These are phyloP conservation scores for Laothoe populi DNA, from an alignment of 2,888 invertebrate species.

Conservation along the genomic window DNA sequence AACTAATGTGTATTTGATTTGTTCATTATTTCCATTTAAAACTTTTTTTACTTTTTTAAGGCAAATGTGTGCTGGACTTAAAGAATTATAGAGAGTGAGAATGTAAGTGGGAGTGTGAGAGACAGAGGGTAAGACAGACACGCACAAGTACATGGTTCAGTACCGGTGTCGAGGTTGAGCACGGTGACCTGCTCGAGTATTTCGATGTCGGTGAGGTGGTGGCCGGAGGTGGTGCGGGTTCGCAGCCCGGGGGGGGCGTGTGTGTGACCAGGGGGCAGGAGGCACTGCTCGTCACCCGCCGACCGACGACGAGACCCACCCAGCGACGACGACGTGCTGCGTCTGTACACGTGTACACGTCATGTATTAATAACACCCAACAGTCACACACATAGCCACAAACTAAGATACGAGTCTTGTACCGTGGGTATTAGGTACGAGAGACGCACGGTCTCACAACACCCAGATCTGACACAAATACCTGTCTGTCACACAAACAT, in stretches of 20 bases:
- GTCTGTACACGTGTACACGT: slow-evolving; percentile 35
- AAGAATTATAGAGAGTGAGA: neutral
- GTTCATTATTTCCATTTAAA: too few relatives aligned
- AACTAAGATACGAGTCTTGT: too few relatives aligned
- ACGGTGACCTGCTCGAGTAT: slow-evolving; percentile 96
- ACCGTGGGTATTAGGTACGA: too few relatives aligned
- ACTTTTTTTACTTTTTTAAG: neutral
- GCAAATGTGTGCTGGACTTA: neutral
- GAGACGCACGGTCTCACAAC: too few relatives aligned
- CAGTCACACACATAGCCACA: neutral
- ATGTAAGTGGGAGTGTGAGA: neutral
- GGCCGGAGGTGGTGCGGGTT: slow-evolving; percentile 94
- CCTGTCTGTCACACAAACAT: too few relatives aligned
- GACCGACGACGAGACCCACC: slow-evolving; percentile 89
- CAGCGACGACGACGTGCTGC: slow-evolving; percentile 54
- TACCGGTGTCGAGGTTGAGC: slow-evolving; percentile 90
- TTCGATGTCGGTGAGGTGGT: slow-evolving; percentile 95
- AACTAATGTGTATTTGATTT: too few relatives aligned
- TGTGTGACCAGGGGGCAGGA: too few relatives aligned
- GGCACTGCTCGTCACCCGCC: slow-evolving; percentile 92
- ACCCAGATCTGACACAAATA: too few relatives aligned
- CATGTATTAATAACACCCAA: too few relatives aligned
- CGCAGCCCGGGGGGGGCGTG: too few relatives aligned
- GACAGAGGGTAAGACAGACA: neutral
- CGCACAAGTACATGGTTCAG: slow-evolving; percentile 11